These are phyloP conservation scores for Hepsetus odoe DNA, from an alignment of 2,113 vertebrate species.

Conservation along the genomic window DNA sequence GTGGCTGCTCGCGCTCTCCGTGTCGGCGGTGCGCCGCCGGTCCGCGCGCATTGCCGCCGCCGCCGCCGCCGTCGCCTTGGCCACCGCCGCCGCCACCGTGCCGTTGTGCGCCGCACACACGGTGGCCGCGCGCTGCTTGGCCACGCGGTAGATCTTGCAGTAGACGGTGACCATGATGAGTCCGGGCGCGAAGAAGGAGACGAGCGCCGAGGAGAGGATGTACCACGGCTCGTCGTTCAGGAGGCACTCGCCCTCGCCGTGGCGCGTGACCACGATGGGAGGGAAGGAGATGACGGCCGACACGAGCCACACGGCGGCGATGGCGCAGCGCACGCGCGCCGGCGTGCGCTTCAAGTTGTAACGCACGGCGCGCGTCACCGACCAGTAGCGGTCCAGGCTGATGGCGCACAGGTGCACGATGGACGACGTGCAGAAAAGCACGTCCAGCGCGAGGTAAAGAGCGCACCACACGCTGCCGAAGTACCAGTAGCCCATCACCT, in stretches of 20 bases:
- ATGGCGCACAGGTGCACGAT: constrained; percentile 88
- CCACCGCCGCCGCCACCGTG: constrained; percentile 57
- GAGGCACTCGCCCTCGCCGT: constrained; percentile 69
- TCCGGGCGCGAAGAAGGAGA: constrained; percentile 85
- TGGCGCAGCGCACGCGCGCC: constrained; percentile 79
- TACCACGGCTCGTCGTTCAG: constrained; percentile 88
- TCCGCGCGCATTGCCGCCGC: not conserved
- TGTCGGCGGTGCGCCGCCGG: constrained; percentile 29
- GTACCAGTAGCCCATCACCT: constrained; percentile 84
- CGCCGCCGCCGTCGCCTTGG: constrained; percentile 1
- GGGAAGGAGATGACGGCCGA: constrained; percentile 83
- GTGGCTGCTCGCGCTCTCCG: constrained; percentile 60
- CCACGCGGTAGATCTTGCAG: constrained; percentile 84
- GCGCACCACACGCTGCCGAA: constrained; percentile 85
- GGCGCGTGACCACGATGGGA: constrained; percentile 75
- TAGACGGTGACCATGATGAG: constrained; percentile 85
- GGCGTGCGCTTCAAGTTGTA: constrained; percentile 85
- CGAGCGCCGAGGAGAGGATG: constrained; percentile 82
- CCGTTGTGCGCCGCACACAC: constrained; percentile 75
- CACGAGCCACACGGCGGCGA: constrained; percentile 78
- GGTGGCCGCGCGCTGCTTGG: constrained; percentile 72
- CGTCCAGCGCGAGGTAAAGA: constrained; percentile 84
- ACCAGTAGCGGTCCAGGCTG: constrained; percentile 89
- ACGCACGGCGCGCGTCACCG: constrained; percentile 80
- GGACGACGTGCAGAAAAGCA: constrained; percentile 86